phyloP scores from a whole-genome alignment of 2,888 invertebrate genomes.

The Watsonalla binaria region DNA sequence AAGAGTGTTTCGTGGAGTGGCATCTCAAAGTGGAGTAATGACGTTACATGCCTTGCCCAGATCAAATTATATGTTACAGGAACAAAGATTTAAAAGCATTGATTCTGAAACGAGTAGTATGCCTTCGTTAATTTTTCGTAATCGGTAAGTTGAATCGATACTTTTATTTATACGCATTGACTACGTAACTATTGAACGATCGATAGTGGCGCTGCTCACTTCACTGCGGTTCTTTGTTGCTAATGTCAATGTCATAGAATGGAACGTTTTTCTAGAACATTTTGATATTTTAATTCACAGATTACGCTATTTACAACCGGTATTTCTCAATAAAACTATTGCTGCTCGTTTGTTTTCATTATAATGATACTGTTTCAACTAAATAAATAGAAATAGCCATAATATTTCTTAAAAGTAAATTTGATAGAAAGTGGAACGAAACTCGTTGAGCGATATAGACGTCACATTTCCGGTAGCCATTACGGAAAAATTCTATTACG shows the following conservation, averaged over 20 bases:
- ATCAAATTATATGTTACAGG: constrained; percentile 67
- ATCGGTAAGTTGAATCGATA: constrained; percentile 75
- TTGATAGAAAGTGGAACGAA: constrained; percentile 16
- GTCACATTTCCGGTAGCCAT: constrained; percentile 68
- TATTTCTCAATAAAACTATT: too few species aligned
- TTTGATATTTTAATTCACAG: neutral
- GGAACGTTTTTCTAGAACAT: constrained; percentile 7
- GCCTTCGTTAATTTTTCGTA: constrained; percentile 82
- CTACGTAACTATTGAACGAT: constrained; percentile 38
- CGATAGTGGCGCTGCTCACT: constrained; percentile 35
- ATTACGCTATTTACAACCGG: neutral
- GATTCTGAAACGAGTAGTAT: constrained; percentile 68
- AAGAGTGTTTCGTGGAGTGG: constrained; percentile 49
- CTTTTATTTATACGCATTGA: constrained; percentile 37
- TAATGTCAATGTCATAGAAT: constrained; percentile 11
- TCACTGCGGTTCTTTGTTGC: constrained; percentile 18
- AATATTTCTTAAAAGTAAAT: neutral
- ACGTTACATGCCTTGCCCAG: constrained; percentile 75
- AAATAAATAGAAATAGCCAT: neutral
- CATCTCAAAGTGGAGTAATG: constrained; percentile 68
- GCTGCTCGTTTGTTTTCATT: too few species aligned
- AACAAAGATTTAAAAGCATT: constrained; percentile 69
- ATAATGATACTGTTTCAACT: neutral
- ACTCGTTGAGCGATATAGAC: constrained; percentile 19
- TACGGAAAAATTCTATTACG: constrained; percentile 45